Conservation (phyloP, 2,797 vertebrate genomes). For the Poeciliopsis turneri region DNA sequence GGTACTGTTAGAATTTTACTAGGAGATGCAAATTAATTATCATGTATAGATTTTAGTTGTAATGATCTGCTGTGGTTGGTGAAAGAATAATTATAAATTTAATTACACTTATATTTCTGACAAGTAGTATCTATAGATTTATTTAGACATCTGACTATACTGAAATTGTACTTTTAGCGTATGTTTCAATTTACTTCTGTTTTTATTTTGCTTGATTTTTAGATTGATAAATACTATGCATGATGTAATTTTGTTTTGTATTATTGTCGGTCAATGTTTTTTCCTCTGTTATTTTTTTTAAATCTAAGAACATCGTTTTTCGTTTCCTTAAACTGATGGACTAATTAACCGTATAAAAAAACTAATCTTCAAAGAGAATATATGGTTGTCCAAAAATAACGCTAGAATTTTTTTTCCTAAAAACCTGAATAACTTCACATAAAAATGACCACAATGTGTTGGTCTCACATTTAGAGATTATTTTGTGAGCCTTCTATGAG, state of each 20-base stretch:
- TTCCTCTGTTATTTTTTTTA: neutral
- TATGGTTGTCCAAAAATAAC: neutral
- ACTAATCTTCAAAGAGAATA: neutral
- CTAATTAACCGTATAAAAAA: neutral
- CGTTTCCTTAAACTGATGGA: neutral
- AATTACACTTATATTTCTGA: neutral
- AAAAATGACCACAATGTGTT: neutral
- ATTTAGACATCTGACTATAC: neutral
- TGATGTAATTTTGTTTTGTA: neutral
- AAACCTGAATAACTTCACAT: neutral
- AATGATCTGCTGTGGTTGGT: neutral
- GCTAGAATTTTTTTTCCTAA: neutral
- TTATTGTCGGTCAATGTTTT: neutral
- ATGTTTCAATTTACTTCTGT: neutral
- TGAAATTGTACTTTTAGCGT: neutral
- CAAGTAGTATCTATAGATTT: neutral
- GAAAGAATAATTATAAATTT: neutral
- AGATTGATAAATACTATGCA: neutral
- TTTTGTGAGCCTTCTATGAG: neutral
- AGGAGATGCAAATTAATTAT: neutral
- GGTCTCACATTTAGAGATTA: too few species aligned
- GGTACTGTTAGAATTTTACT: slow-evolving; percentile 41
- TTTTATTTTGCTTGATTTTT: neutral
- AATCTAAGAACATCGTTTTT: neutral
- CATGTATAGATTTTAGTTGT: neutral